Evolutionary conservation across 2,113 vertebrate species (phyloP).

Genomic region (Antigone vipio): DNA sequence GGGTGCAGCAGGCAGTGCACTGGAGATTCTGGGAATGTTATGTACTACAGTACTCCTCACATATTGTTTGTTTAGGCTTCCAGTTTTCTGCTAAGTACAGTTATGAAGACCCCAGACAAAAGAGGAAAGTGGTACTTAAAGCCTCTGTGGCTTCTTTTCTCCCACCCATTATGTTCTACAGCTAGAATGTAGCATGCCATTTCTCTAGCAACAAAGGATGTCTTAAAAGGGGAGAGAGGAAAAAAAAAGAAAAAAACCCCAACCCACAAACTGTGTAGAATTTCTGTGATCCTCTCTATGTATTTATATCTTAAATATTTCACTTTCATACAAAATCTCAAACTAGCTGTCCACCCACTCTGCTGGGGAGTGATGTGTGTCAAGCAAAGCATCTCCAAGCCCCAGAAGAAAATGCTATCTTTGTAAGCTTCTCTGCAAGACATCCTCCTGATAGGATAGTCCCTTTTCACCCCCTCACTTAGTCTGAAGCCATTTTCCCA

Average conservation of each 20-base stretch:
- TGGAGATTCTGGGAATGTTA: not conserved
- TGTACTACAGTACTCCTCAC: not conserved
- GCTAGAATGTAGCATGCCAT: not conserved
- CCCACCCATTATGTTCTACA: not conserved
- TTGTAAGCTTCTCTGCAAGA: constrained; percentile 12
- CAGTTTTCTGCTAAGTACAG: not conserved
- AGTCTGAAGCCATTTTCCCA: constrained; percentile 32
- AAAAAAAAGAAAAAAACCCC: not conserved
- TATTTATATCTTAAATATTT: constrained; percentile 51
- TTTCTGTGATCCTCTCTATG: not conserved
- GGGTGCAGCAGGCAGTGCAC: not conserved
- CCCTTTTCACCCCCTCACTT: not conserved
- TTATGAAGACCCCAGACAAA: not conserved
- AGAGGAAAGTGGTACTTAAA: not conserved
- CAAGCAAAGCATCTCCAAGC: not conserved
- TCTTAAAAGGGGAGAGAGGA: not conserved
- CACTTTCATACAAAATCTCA: constrained; percentile 31
- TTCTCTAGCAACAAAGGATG: not conserved
- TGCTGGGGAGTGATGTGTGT: constrained; percentile 54
- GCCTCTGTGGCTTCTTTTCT: not conserved
- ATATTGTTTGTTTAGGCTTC: not conserved
- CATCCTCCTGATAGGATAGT: not conserved
- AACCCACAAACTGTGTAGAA: not conserved
- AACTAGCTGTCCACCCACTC: constrained; percentile 54
- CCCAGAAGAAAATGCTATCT: constrained; percentile 43